Conservation (phyloP, 2,797 vertebrate species). For the Chiloscyllium punctatum region DNA sequence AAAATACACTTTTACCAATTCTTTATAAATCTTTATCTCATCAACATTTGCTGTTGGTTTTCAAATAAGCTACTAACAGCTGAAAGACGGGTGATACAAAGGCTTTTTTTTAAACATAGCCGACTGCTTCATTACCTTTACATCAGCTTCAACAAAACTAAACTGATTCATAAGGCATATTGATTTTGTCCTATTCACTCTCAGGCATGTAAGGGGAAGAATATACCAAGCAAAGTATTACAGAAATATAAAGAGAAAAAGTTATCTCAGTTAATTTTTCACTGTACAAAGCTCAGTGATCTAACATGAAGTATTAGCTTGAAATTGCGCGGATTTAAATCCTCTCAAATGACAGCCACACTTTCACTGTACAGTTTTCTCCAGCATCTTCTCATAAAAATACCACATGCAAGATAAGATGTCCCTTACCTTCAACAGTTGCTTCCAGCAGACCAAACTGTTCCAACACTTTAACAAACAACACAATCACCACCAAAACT, state of each 20-base stretch:
- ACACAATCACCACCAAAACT: conserved; percentile 85
- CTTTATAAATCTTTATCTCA: not conserved
- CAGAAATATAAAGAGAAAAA: not conserved
- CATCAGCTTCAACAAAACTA: not conserved
- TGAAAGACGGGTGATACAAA: not conserved
- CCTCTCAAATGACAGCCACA: not conserved
- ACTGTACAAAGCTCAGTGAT: not conserved
- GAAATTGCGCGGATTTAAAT: not conserved
- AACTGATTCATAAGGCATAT: not conserved
- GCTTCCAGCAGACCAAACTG: conserved; percentile 90
- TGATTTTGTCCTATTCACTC: not conserved
- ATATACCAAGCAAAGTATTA: not conserved
- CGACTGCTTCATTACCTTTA: not conserved
- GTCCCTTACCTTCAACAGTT: conserved; percentile 83
- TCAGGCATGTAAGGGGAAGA: not conserved
- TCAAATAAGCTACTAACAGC: not conserved
- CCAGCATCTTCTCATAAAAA: conserved; percentile 36
- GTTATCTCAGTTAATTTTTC: conserved; percentile 12
- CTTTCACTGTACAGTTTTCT: conserved; percentile 30
- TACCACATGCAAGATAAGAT: conserved; percentile 41
- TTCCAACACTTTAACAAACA: conserved; percentile 93
- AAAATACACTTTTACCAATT: not conserved
- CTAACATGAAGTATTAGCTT: not conserved
- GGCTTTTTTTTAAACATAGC: not conserved
- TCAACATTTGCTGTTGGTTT: not conserved